Evolutionary conservation across 2,113 vertebrate species (phyloP), one percentile per base, ranked within the genome.

Genomic region (Percopsis transmontana): DNA sequence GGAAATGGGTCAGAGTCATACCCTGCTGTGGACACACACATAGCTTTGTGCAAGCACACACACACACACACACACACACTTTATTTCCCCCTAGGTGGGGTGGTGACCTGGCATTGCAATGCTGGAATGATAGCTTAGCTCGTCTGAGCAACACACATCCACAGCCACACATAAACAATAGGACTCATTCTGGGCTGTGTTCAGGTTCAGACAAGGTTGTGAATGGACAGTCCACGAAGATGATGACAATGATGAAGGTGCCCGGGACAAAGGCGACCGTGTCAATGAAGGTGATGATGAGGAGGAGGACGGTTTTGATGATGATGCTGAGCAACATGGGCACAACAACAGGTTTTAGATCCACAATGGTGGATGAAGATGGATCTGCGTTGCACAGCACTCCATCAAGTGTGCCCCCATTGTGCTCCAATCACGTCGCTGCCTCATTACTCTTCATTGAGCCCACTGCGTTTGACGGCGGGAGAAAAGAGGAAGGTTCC

Each of bases 371-470:
- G 42, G 84, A 89, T 88, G 85, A 81, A 88, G 87, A 90, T 40
- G 47, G 81, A 87, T 85, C 76, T 76, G 83, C 84, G 80, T 84
- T 79, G 83, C 88, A 80, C 81, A 79, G 78, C 84, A 87, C 82
- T 89, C 85, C 80, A 90, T 90, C 88, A 89, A 89, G 87, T 79
- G 87, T 88, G 87, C 51, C 76, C 85, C 75, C 78, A 88, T 89
- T 90, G 85, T 90, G 84, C 64, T 77, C 68, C 74, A 87, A 82
- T 89, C 84, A 74, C 66, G 56, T 68, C 61, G 62, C 62, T 62
- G 65, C 69, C 80, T 83, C 88, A 89, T 90, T 87, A 85, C 70
- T 89, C 88, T 87, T 89, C 83, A 89, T 88, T 71, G 56, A 84
- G 76, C 81, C 84, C 69, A 77, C 79, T 76, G n/a, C 71, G 66